Conservation (phyloP, 2,888 invertebrate species). For the Slavum lentiscoides region DNA sequence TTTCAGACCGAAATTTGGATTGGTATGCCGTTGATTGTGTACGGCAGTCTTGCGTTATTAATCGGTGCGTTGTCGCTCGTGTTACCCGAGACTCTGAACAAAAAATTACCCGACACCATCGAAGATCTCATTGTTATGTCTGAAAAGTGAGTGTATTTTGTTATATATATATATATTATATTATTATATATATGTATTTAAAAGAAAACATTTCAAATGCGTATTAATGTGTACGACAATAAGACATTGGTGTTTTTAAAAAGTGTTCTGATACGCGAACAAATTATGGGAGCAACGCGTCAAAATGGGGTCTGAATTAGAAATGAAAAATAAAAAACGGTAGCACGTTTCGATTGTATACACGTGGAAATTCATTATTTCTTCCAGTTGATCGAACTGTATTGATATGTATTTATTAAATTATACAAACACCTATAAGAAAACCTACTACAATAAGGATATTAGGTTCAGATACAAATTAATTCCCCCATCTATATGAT, state of each 20-base stretch:
- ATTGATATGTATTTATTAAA: background rate
- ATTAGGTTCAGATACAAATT: no score
- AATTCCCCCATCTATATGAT: no score
- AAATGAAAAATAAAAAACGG: no score
- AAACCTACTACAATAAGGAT: background rate
- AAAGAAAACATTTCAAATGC: background rate
- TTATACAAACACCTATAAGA: background rate
- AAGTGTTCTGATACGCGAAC: no score
- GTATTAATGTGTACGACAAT: no score
- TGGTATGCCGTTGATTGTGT: constrained; percentile 66
- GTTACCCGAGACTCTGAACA: constrained; percentile 70
- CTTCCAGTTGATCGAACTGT: background rate
- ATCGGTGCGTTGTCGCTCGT: constrained; percentile 66
- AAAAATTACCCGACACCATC: constrained; percentile 69
- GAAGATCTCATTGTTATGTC: constrained; percentile 67
- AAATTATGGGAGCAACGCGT: background rate
- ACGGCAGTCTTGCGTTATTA: constrained; percentile 65
- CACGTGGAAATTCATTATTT: no score
- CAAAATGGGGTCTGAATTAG: no score
- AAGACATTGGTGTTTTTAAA: no score
- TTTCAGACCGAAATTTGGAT: constrained; percentile 62
- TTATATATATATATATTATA: background rate
- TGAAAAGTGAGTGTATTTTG: constrained; percentile 62
- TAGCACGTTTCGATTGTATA: no score
- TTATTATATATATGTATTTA: no score